A percentile compares a stretch with the other conserved stretches of the same genome.
Conservation (phyloP, 2,797 vertebrate genomes). For the Gymnoscopelus microlampas region DNA sequence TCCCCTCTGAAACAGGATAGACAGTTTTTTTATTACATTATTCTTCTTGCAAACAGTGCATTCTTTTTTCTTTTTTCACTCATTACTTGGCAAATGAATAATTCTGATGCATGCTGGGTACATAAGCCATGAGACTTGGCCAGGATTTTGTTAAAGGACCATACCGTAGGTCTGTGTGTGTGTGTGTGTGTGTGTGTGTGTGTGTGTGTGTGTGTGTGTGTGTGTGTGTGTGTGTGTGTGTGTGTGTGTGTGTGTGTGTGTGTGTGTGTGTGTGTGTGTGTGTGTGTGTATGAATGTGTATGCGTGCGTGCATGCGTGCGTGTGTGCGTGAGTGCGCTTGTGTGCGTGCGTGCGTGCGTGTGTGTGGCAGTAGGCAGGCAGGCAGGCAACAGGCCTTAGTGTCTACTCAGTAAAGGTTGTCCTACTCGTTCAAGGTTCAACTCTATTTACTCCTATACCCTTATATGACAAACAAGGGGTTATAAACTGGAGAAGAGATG, state of each 20-base stretch:
- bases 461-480: too few relatives aligned
- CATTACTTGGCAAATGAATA: slow-evolving; percentile 5
- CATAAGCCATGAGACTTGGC: too few relatives aligned
- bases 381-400: too few relatives aligned
- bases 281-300: background rate
- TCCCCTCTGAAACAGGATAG: slow-evolving; percentile 1
- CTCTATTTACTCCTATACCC: too few relatives aligned
- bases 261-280: background rate
- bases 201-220: slow-evolving; percentile 4
- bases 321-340: background rate
- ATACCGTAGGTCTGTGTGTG: background rate
- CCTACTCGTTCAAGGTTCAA: too few relatives aligned
- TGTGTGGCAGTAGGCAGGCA: too few relatives aligned
- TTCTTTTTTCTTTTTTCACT: background rate
- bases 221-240: background rate
- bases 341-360: background rate
- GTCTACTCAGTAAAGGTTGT: background rate
- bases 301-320: background rate
- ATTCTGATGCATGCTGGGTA: background rate
- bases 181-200: background rate
- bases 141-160: too few relatives aligned
- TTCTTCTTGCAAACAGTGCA: background rate
- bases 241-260: background rate
- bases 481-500: too few relatives aligned
- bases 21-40: slow-evolving; percentile 17